Percentiles rank a stretch among this genome's conserved stretches.
phyloP scores from a whole-genome alignment of 2,797 vertebrate species.

The Alectoris magna region DNA sequence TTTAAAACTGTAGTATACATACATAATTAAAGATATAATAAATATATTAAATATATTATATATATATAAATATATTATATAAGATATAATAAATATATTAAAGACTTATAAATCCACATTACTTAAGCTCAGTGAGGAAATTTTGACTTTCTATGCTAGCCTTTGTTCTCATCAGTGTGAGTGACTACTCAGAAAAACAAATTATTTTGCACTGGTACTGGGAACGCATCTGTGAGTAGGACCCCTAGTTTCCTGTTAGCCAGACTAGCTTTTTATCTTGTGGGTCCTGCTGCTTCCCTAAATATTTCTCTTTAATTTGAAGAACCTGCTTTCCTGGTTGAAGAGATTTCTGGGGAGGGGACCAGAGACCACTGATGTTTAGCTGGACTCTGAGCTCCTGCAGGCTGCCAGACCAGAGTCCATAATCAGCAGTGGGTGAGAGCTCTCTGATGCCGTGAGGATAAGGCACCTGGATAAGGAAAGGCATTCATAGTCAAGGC shows the following conservation, averaged over 20 bases:
- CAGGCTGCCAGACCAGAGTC: neutral
- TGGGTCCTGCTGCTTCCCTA: neutral
- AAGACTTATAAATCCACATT: neutral
- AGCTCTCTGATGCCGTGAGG: neutral
- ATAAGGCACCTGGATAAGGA: too few species aligned
- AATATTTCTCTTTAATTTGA: conserved; percentile 43
- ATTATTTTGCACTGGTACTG: neutral
- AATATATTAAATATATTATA: too few species aligned
- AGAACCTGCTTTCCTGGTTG: conserved; percentile 15
- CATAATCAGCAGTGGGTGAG: neutral
- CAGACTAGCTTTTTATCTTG: neutral
- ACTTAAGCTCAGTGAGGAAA: conserved; percentile 5
- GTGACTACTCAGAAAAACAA: neutral
- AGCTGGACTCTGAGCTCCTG: neutral
- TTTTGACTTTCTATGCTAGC: neutral
- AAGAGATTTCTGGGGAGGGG: conserved; percentile 21
- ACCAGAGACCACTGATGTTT: neutral
- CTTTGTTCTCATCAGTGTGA: neutral
- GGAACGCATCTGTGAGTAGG: neutral
- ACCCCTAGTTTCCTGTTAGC: neutral
- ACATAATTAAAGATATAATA: too few species aligned
- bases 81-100: too few species aligned
- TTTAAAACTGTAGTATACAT: neutral
- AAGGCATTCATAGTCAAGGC: neutral
- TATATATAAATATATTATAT: too few species aligned